A percentile compares a stretch with the other conserved stretches of the same genome.
Conservation (phyloP, 1,140 invertebrate genomes). For the Trichonephila inaurata region DNA sequence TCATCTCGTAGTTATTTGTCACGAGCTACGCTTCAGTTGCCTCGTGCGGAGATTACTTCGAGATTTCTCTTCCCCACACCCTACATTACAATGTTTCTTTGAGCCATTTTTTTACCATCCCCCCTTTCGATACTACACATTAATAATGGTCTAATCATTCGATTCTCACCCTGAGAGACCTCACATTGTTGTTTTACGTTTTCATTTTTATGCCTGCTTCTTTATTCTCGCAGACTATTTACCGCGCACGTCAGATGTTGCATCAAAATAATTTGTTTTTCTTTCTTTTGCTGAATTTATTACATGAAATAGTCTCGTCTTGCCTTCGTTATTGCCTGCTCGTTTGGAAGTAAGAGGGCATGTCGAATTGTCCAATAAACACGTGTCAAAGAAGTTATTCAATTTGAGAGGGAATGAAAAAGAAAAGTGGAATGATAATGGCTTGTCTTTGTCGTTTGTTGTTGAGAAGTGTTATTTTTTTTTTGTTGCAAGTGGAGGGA, state of each 20-base stretch:
- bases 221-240: slow-evolving; percentile 54
- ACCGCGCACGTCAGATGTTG: slow-evolving; percentile 30
- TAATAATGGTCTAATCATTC: slow-evolving; percentile 69
- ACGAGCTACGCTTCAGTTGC: slow-evolving; percentile 46
- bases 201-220: slow-evolving; percentile 51
- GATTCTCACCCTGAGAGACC: slow-evolving; percentile 44
- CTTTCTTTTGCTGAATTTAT: slow-evolving; percentile 14
- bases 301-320: background rate
- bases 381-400: slow-evolving; percentile 15
- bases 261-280: slow-evolving; percentile 59
- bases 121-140: slow-evolving; percentile 67
- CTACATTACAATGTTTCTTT: background rate
- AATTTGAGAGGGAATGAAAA: background rate
- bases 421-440: background rate
- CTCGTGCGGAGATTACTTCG: slow-evolving; percentile 55
- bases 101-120: background rate
- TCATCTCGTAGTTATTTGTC: slow-evolving; percentile 69
- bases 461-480: background rate
- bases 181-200: slow-evolving; percentile 28
- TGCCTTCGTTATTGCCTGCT: background rate
- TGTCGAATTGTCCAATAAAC: slow-evolving; percentile 22
- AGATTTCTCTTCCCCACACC: slow-evolving; percentile 39
- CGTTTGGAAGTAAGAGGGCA: slow-evolving; percentile 8
- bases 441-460: background rate
- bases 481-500: too few relatives aligned